Conservation (phyloP, 92 coral and sea anemone genomes). For the Diadumene lineata region DNA sequence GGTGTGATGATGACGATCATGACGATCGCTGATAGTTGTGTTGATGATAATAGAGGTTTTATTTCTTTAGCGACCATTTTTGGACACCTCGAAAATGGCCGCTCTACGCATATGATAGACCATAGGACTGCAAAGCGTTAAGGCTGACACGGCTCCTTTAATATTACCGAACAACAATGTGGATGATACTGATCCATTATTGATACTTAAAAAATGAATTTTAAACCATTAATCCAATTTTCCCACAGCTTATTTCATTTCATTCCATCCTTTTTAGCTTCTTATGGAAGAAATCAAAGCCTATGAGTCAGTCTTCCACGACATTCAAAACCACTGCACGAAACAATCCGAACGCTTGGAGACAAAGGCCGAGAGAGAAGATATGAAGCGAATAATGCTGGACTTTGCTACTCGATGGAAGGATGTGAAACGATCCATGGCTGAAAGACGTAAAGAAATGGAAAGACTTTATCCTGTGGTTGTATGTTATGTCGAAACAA, state of each 20-base stretch:
- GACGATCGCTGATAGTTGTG: neutral
- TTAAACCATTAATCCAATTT: too few species aligned
- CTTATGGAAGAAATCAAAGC: constrained; percentile 70
- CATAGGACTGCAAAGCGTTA: too few species aligned
- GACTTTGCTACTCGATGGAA: constrained; percentile 83
- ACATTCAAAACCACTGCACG: constrained; percentile 69
- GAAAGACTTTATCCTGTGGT: constrained; percentile 80
- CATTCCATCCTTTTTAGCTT: constrained; percentile 36
- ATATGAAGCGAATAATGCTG: constrained; percentile 60
- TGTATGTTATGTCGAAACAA: constrained; percentile 71
- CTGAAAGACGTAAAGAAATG: constrained; percentile 75
- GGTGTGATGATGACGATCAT: neutral
- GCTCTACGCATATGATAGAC: too few species aligned
- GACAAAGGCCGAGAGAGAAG: constrained; percentile 69
- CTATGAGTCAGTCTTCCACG: constrained; percentile 75
- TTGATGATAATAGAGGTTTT: neutral
- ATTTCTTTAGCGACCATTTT: too few species aligned
- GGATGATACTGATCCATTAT: too few species aligned
- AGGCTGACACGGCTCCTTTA: too few species aligned
- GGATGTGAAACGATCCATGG: constrained; percentile 59
- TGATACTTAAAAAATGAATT: too few species aligned
- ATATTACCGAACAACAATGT: too few species aligned
- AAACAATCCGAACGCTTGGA: constrained; percentile 61
- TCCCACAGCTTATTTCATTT: too few species aligned
- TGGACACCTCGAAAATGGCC: too few species aligned